Percentiles rank a stretch among this genome's conserved stretches.
phyloP scores from a whole-genome alignment of 1,140 invertebrate genomes.

The Bombus polaris region DNA sequence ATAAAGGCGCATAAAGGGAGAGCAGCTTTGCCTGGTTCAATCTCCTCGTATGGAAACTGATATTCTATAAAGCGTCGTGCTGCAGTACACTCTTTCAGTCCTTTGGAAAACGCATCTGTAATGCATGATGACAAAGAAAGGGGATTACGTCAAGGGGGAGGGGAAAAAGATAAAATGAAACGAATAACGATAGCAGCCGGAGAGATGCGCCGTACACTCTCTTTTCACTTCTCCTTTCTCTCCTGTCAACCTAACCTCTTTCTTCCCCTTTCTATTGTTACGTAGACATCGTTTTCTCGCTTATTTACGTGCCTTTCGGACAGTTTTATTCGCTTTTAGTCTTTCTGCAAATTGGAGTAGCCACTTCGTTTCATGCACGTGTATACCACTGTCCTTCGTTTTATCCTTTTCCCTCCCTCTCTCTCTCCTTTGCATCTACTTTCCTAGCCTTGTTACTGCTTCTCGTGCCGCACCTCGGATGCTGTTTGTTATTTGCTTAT shows the following conservation, averaged over 20 bases:
- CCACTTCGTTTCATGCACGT: background rate
- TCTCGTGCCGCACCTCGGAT: background rate
- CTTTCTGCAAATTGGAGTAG: slow-evolving; percentile 9
- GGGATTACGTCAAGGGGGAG: slow-evolving; percentile 44
- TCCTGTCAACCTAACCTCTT: background rate
- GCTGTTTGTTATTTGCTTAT: slow-evolving; percentile 7
- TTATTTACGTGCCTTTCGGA: slow-evolving; percentile 9
- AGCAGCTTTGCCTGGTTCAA: slow-evolving; percentile 55
- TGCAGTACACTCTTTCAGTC: slow-evolving; percentile 45
- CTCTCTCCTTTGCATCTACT: background rate
- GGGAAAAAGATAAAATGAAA: slow-evolving; percentile 34
- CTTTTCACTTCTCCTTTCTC: background rate
- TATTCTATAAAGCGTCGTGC: slow-evolving; percentile 58
- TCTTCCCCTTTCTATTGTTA: background rate
- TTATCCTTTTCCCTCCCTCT: background rate
- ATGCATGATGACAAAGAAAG: slow-evolving; percentile 60
- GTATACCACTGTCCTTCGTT: background rate
- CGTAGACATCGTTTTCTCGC: background rate
- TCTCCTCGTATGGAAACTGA: slow-evolving; percentile 59
- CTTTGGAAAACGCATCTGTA: slow-evolving; percentile 56
- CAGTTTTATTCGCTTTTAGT: slow-evolving; percentile 7
- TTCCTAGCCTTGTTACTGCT: background rate
- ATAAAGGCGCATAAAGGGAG: slow-evolving; percentile 40
- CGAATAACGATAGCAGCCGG: slow-evolving; percentile 35
- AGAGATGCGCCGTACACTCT: background rate